Conservation (phyloP, 2,113 vertebrate genomes). For the Meleagris gallopavo region DNA sequence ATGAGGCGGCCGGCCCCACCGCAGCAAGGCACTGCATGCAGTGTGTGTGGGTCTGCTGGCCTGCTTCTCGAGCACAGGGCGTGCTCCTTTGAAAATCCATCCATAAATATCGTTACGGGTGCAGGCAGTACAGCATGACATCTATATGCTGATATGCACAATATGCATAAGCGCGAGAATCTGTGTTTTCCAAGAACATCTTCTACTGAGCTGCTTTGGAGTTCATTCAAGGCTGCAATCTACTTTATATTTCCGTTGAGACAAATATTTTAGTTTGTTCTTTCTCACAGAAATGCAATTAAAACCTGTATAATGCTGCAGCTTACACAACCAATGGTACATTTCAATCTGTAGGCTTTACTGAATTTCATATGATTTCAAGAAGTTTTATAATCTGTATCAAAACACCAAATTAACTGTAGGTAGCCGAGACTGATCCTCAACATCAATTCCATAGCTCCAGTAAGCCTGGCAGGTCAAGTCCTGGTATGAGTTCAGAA, state of each 20-base stretch:
- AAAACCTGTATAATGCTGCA: not conserved
- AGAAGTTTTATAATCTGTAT: not conserved
- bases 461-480: not conserved
- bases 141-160: not conserved
- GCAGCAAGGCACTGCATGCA: not conserved
- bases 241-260: conserved; percentile 11
- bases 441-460: not conserved
- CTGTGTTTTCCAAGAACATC: not conserved
- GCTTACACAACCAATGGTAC: not conserved
- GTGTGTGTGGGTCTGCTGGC: not conserved
- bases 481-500: not conserved
- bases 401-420: not conserved
- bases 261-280: not conserved
- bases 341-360: not conserved
- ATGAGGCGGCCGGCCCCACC: not conserved
- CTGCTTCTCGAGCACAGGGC: not conserved
- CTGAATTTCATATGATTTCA: not conserved
- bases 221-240: conserved; percentile 29
- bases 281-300: conserved; percentile 46
- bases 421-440: not conserved
- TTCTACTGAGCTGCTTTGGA: not conserved
- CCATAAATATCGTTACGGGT: not conserved
- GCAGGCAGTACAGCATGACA: not conserved
- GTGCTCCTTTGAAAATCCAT: not conserved
- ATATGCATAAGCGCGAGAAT: not conserved